These are phyloP conservation scores for Zophobas atratus DNA, from an alignment of 1,140 invertebrate genomes.

Conservation along the genomic window DNA sequence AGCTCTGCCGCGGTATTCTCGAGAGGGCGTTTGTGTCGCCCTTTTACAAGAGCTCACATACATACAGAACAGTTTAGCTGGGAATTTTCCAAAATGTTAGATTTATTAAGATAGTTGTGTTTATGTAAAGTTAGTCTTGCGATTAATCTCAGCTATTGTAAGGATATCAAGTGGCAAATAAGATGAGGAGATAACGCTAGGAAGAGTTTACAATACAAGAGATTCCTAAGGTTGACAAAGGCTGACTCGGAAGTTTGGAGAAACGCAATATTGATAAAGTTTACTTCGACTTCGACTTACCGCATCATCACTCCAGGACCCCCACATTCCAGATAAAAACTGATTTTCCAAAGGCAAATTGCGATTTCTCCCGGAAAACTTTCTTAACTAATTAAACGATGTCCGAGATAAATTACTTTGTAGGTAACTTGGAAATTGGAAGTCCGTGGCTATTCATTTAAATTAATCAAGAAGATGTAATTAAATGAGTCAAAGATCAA, in stretches of 20 bases:
- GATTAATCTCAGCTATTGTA: conserved; percentile 37
- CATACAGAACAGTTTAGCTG: conserved; percentile 5
- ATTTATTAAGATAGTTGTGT: conserved; percentile 32
- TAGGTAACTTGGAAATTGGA: conserved; percentile 17
- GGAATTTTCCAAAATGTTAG: conserved; percentile 20
- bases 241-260: conserved; percentile 14
- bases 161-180: conserved; percentile 22
- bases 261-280: conserved; percentile 32
- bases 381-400: conserved; percentile 46
- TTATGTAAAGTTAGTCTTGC: conserved; percentile 7
- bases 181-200: conserved; percentile 4
- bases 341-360: conserved; percentile 28
- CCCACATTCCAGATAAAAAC: conserved; percentile 4
- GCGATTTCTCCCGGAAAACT: conserved; percentile 17
- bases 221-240: conserved; percentile 39
- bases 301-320: conserved; percentile 29
- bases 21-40: conserved; percentile 35
- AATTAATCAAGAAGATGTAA: conserved; percentile 47
- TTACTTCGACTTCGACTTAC: conserved; percentile 24
- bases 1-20: conserved; percentile 54
- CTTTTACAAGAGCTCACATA: conserved; percentile 10
- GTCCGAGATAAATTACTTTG: conserved; percentile 49
- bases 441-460: conserved; percentile 33
- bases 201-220: conserved; percentile 28
- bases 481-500: conserved; percentile 26